Evolutionary conservation across 1,140 invertebrate species (phyloP), one percentile per base, ranked within the genome.

Genomic region (Battus philenor): DNA sequence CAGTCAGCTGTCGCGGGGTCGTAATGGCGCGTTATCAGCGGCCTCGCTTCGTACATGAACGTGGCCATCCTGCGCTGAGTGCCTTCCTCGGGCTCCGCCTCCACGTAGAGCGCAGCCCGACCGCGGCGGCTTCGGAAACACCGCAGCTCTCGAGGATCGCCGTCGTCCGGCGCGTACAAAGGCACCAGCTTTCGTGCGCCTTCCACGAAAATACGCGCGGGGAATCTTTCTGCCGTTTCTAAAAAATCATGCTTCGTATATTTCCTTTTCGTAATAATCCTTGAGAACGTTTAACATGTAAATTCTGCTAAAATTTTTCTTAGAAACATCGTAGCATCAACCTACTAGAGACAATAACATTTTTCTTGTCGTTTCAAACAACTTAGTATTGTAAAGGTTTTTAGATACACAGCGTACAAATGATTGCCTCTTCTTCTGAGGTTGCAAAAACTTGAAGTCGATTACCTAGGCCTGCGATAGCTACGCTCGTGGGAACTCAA

Each of bases 41-140:
- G 80, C 52, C 91, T 88, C 4, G 93, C 83, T 63, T 94, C 91
- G 53, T 94, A 94, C 50, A 89, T 88, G 31, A 94, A 87, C 10
- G 87, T 86, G 0, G 90, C 90, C 5, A 88, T 75, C 45, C 88
- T 73, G 49, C 86, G 83, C 12, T 75, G 69, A 0, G 87, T 68
- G 1, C 85, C 75, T 1, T 86, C 78, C 30, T 84, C 82, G 0
- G 77, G 80, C 31, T 79, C 86, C 10, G 60, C 86, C 62, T 94
- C 93, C 4, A 94, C 90, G 64, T 93, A 95, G 0, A 94, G 83
- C 0, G 93, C 93, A 0, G 90, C 91, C 22, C 90, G 88, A 12
- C 90, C 91, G 13, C 89, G 87, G 9, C 89, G 86, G 33, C 91
- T 92, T 4, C 90, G 87, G 77, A 94, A 94, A 65, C 91, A 92